phyloP scores from a whole-genome alignment of 1,140 invertebrate genomes.

The Oedothorax gibbosus region DNA sequence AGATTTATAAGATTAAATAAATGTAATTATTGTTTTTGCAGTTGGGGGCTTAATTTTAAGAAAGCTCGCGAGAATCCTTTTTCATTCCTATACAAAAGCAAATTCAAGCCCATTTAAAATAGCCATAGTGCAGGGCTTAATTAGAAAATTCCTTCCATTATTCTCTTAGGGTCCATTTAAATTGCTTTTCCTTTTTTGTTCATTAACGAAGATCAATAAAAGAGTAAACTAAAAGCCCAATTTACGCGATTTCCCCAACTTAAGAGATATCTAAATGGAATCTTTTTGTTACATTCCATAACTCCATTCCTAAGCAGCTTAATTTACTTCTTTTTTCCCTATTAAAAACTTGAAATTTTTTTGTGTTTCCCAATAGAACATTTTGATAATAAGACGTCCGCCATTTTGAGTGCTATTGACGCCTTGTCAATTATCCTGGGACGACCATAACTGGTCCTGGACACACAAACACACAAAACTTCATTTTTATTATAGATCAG shows the following conservation, averaged over 20 bases:
- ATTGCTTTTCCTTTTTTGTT: not conserved
- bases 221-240: not conserved
- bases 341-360: not conserved
- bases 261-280: not conserved
- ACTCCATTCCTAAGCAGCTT: not conserved
- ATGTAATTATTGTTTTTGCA: too few relatives aligned
- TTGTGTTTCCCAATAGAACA: not conserved
- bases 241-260: not conserved
- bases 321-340: conserved; percentile 1
- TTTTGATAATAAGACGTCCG: not conserved
- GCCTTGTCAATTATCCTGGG: conserved; percentile 17
- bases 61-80: too few relatives aligned
- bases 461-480: too few relatives aligned
- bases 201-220: not conserved
- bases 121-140: not conserved
- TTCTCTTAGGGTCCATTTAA: not conserved
- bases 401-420: conserved; percentile 29
- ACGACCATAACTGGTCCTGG: too few relatives aligned
- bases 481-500: too few relatives aligned
- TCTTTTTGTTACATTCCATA: not conserved
- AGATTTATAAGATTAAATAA: too few relatives aligned
- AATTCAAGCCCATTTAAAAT: not conserved
- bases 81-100: too few relatives aligned
- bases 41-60: too few relatives aligned
- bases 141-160: not conserved